A percentile compares a stretch with the other conserved stretches of the same genome.
Evolutionary conservation across 2,797 vertebrate genomes (phyloP).

Genomic region (Micrastur ruficollis): DNA sequence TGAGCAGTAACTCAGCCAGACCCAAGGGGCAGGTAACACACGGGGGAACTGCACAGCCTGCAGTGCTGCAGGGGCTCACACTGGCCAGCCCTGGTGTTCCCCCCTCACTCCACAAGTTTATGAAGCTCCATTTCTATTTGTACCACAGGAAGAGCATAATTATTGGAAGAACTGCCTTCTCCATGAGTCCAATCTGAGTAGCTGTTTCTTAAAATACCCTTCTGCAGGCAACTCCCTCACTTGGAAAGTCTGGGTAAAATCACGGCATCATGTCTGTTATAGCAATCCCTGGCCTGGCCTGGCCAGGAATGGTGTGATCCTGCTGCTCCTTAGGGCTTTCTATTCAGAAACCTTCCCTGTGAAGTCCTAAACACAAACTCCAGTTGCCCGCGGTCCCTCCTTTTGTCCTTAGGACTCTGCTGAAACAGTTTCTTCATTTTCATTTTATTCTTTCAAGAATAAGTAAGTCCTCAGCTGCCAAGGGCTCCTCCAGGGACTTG

Average conservation of each 20-base stretch:
- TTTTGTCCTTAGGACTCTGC: neutral
- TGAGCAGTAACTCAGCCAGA: neutral
- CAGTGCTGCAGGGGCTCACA: neutral
- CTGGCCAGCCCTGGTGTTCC: accelerated
- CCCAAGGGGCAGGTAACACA: accelerated
- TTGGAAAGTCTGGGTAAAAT: neutral
- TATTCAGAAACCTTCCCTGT: neutral
- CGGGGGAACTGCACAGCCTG: neutral
- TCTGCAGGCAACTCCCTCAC: neutral
- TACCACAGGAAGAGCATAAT: neutral
- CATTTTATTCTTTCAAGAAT: constrained; percentile 40
- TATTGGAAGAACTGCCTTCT: neutral
- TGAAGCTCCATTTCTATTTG: neutral
- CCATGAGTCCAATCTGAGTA: neutral
- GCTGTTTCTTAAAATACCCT: neutral
- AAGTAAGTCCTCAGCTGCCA: constrained; percentile 36
- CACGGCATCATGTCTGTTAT: accelerated
- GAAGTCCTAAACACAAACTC: neutral
- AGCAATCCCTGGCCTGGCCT: neutral
- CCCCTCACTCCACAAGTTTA: neutral
- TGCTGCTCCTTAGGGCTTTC: neutral
- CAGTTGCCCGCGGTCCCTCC: accelerated
- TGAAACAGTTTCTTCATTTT: neutral
- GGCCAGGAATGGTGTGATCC: neutral
- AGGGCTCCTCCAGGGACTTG: constrained; percentile 18